phyloP scores from a whole-genome alignment of 2,797 vertebrate genomes.

The Cynopterus sphinx region DNA sequence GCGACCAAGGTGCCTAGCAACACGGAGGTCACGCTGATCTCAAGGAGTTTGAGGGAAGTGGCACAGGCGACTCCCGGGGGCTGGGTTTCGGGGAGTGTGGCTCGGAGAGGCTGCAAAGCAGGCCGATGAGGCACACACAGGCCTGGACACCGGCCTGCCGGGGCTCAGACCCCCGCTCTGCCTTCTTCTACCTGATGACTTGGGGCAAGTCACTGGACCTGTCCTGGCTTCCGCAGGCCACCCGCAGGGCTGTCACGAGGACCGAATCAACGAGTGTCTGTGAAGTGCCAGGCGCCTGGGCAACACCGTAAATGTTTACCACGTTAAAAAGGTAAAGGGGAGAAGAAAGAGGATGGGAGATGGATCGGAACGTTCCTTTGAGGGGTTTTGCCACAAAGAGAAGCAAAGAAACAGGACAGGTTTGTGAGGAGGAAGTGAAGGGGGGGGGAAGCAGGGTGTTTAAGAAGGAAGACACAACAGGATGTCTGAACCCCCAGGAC shows the following conservation, averaged over 20 bases:
- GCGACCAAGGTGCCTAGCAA: background rate
- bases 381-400: background rate
- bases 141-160: background rate
- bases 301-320: background rate
- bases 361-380: background rate
- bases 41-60: background rate
- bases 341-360: background rate
- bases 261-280: background rate
- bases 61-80: background rate
- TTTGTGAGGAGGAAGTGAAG: background rate
- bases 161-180: background rate
- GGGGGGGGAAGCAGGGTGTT: background rate
- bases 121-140: background rate
- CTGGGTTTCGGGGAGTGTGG: background rate
- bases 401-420: background rate
- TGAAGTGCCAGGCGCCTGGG: background rate
- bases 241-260: background rate
- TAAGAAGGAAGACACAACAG: background rate
- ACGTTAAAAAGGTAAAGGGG: background rate
- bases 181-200: background rate
- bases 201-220: background rate
- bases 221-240: background rate
- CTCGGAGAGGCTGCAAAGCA: accelerated
- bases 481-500: background rate
- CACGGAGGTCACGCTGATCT: background rate